Evolutionary conservation across 2,888 invertebrate species (phyloP).

Genomic region (Pristionchus mayeri): DNA sequence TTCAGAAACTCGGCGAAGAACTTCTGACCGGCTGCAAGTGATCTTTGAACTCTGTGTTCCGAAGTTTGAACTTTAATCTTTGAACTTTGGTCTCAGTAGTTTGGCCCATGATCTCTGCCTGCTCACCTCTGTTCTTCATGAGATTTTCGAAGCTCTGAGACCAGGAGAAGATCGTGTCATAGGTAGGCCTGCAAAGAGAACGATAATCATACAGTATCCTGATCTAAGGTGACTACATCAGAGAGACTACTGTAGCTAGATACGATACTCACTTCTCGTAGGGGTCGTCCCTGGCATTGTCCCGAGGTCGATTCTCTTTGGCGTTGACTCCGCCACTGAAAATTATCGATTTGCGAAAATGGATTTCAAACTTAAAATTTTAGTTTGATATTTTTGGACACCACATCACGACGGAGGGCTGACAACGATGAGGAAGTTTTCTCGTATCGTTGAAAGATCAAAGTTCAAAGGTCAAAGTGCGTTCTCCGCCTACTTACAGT

Average conservation of each 20-base stretch:
- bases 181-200: constrained; percentile 60
- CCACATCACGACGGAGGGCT: background rate
- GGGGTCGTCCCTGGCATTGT: constrained; percentile 29
- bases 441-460: too few relatives aligned
- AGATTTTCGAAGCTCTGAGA: constrained; percentile 75
- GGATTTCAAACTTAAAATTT: background rate
- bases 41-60: background rate
- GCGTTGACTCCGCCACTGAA: constrained; percentile 40
- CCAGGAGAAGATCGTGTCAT: constrained; percentile 75
- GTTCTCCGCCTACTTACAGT: too few relatives aligned
- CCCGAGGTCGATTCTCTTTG: constrained; percentile 44
- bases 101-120: background rate
- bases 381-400: background rate
- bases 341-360: background rate
- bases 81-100: background rate
- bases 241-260: too few relatives aligned
- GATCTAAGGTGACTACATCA: too few relatives aligned
- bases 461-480: too few relatives aligned
- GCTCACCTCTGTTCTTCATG: constrained; percentile 73
- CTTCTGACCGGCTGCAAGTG: constrained; percentile 80
- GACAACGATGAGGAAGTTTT: too few relatives aligned
- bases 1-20: constrained; percentile 75
- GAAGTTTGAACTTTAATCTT: background rate
- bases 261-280: constrained; percentile 28
- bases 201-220: background rate